Evolutionary conservation across 2,888 invertebrate genomes (phyloP).

Genomic region (Macrophya annulata): DNA sequence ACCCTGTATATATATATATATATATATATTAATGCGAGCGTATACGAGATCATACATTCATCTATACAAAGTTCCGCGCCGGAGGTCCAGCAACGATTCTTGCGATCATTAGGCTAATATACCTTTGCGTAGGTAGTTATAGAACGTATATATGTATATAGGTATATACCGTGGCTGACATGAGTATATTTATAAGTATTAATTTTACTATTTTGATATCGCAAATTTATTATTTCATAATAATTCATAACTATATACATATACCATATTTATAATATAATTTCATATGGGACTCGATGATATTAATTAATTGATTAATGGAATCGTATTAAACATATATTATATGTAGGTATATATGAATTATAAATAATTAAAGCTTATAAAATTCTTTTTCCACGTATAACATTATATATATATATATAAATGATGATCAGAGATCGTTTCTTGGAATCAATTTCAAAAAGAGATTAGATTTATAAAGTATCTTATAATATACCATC

Average conservation of each 20-base stretch:
- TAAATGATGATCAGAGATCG: background rate
- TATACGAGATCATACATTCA: no score
- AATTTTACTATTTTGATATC: background rate
- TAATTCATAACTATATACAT: background rate
- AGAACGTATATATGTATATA: no score
- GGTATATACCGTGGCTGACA: background rate
- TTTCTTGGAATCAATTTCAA: background rate
- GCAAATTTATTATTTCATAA: background rate
- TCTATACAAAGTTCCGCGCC: background rate
- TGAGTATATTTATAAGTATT: background rate
- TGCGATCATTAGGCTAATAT: constrained; percentile 6
- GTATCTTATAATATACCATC: background rate
- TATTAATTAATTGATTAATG: no score
- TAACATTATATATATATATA: no score
- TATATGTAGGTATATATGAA: background rate
- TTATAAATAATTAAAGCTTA: no score
- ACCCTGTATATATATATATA: background rate
- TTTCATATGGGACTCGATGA: no score
- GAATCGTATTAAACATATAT: background rate
- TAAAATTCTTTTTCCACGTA: no score
- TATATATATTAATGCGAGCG: background rate
- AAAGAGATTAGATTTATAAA: background rate
- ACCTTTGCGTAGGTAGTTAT: no score
- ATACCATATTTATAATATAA: background rate
- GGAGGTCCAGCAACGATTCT: background rate